Evolutionary conservation across 2,797 vertebrate genomes (phyloP), one percentile per base, ranked within the genome.

Genomic region (Fringilla coelebs): DNA sequence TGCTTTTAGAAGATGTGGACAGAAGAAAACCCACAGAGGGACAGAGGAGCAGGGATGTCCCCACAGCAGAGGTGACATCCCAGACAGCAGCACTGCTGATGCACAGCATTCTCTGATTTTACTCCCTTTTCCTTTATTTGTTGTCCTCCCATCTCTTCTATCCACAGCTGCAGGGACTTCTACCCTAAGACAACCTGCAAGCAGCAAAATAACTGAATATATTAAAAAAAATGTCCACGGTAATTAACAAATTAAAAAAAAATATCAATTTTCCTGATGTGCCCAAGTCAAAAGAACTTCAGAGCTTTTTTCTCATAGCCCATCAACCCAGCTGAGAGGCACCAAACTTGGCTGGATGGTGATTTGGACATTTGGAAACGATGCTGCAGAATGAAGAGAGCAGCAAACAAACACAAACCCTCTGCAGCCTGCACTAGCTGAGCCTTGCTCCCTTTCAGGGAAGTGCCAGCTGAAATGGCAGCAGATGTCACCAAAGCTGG

Each of bases 1-100:
- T 24, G 58, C 17, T 38, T 9, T 2, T 2, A 9, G 2, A 40
- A 85, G 41, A 7, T 6, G 36, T 3, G 17, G 51, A n/a, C 20
- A 8, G 41, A 29, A 68, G 38, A 31, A 7, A 36, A 66, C 5
- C 17, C 8, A 4, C 3, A 11, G 21, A 25, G 0, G 38, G 60
- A 38, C 7, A 38, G 66, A 46, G 29, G 32, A 76, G 43, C 45
- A 57, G 32, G 48, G 38, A 14, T 8, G 38, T 29, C 79, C 54
- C 60, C 43, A 24, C 1, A 55, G 89, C 6, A 40, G 15, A 85
- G 68, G 8, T n/a, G 75, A 58, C 72, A 58, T 3, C 71, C 62
- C 21, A 43, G 57, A n/a, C 29, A 72, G 22, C 66, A 67, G 74
- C 66, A 29, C 63, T 31, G 60, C 21, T 55, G 32, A 55, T 14